Conservation (phyloP, 2,113 vertebrate genomes). For the Mesocricetus auratus region DNA sequence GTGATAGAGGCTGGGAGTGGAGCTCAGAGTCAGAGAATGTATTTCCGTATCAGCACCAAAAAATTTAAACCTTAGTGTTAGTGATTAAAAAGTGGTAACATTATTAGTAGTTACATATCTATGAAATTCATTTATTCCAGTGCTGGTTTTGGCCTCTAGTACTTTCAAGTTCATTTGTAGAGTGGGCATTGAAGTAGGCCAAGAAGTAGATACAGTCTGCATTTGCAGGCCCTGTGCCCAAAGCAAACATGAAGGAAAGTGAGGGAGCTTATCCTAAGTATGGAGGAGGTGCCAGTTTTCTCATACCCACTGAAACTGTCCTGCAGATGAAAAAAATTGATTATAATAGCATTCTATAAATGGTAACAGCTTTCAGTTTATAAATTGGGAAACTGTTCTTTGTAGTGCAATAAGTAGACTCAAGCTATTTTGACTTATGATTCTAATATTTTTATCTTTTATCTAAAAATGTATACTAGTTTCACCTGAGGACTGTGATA, state of each 20-base stretch:
- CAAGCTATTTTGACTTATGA: not conserved
- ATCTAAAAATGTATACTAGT: not conserved
- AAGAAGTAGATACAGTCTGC: not conserved
- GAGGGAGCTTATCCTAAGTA: not conserved
- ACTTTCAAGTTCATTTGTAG: not conserved
- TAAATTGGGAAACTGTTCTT: constrained; percentile 1
- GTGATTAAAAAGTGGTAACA: not conserved
- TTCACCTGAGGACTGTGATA: not conserved
- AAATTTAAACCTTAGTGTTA: not conserved
- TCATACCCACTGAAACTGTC: not conserved
- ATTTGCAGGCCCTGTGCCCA: not conserved
- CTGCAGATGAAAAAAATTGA: not conserved
- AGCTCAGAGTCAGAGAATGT: not conserved
- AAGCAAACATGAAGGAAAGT: not conserved
- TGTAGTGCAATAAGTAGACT: not conserved
- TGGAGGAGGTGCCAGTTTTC: not conserved
- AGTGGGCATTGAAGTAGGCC: not conserved
- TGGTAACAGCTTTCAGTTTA: constrained; percentile 10
- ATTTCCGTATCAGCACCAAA: not conserved
- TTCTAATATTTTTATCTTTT: not conserved
- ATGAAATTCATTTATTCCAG: not conserved
- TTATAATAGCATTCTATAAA: not conserved
- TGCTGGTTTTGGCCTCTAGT: not conserved
- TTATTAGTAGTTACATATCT: not conserved
- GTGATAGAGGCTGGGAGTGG: not conserved